Evolutionary conservation across 2,113 vertebrate genomes (phyloP).

Genomic region (Platichthys stellatus): DNA sequence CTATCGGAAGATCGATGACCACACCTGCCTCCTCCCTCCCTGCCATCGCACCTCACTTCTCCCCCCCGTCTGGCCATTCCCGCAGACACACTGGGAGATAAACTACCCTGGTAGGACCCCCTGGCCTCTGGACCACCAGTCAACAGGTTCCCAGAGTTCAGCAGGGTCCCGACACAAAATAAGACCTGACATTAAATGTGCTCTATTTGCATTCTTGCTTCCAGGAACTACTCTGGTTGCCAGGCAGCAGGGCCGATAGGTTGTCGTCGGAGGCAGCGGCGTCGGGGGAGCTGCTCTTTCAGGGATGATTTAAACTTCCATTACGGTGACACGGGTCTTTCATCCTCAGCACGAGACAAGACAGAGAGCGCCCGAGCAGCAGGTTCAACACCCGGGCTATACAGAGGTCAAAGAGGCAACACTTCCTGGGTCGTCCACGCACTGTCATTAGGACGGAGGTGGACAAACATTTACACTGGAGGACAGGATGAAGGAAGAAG

Average conservation of each 20-base stretch:
- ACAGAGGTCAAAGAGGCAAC: constrained; percentile 59
- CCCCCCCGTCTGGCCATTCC: constrained; percentile 1
- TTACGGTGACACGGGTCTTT: constrained; percentile 57
- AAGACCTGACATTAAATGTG: constrained; percentile 37
- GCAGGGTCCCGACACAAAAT: not conserved
- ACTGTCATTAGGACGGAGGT: constrained; percentile 38
- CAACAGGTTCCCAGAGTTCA: constrained; percentile 50
- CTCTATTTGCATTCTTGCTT: constrained; percentile 66
- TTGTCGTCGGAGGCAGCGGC: constrained; percentile 43
- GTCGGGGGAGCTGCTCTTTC: constrained; percentile 47
- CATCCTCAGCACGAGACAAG: constrained; percentile 41
- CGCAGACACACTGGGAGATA: constrained; percentile 47
- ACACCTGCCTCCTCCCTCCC: constrained; percentile 12
- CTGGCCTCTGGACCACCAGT: constrained; percentile 57
- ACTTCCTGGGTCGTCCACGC: constrained; percentile 51
- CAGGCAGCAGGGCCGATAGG: constrained; percentile 44
- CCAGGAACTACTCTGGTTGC: constrained; percentile 54
- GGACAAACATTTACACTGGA: constrained; percentile 67
- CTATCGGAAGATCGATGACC: not conserved
- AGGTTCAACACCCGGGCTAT: constrained; percentile 18
- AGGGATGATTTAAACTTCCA: constrained; percentile 64
- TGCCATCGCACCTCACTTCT: constrained; percentile 1
- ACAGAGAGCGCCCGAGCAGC: constrained; percentile 24
- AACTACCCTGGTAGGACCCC: constrained; percentile 39
- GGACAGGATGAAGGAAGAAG: constrained; percentile 22